Conservation (phyloP, 2,797 vertebrate genomes). For the Sphenopsis melanotis region DNA sequence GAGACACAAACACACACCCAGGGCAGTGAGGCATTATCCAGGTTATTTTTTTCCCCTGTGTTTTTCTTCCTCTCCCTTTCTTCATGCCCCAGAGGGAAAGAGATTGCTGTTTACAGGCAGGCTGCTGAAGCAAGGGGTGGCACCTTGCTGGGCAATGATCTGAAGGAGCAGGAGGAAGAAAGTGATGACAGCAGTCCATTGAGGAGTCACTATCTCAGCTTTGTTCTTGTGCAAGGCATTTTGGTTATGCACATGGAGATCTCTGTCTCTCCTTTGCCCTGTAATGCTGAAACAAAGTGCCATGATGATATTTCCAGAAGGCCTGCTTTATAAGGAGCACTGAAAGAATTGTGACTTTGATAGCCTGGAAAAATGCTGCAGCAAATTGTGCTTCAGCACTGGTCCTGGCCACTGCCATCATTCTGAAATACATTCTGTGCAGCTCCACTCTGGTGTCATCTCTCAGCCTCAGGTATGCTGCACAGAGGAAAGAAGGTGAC, state of each 20-base stretch:
- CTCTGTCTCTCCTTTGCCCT: not conserved
- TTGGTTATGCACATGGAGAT: accelerated
- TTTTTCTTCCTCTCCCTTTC: not conserved
- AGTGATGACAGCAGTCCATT: not conserved
- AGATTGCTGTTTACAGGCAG: not conserved
- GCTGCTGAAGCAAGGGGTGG: not conserved
- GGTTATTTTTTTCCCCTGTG: not conserved
- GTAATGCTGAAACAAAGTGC: not conserved
- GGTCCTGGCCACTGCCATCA: not conserved
- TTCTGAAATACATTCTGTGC: not conserved
- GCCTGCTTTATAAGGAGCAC: not conserved
- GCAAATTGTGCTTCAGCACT: not conserved
- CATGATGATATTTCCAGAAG: not conserved
- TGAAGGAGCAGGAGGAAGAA: not conserved
- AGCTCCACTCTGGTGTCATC: not conserved
- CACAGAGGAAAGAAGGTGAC: not conserved
- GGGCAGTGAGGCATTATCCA: not conserved
- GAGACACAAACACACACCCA: not conserved
- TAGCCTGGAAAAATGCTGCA: not conserved
- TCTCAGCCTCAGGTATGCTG: not conserved
- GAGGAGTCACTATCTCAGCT: not conserved
- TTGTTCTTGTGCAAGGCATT: not conserved
- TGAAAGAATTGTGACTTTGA: not conserved
- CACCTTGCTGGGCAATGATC: not conserved
- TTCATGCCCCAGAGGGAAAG: not conserved